Evolutionary conservation across 1,140 invertebrate species (phyloP).

Genomic region (Conopomorpha cramerella): DNA sequence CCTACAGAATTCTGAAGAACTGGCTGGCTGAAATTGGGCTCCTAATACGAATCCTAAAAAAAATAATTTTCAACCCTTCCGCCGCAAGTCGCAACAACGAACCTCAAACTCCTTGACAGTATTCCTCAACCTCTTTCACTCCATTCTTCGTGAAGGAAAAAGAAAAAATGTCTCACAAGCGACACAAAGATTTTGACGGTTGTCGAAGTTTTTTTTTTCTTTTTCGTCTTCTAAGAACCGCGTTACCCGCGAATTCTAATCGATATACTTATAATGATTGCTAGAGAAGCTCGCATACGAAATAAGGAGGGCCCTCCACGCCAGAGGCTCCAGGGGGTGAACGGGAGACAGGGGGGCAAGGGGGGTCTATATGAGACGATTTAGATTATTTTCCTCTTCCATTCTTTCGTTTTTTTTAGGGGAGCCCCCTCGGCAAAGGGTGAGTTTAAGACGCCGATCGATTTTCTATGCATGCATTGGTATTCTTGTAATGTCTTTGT

Average conservation of each 20-base stretch:
- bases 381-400: conserved; percentile 60
- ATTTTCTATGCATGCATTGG: conserved; percentile 58
- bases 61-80: no score
- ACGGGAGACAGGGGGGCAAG: conserved; percentile 17
- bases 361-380: conserved; percentile 57
- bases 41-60: no score
- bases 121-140: no score
- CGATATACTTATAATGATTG: conserved; percentile 59
- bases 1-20: no score
- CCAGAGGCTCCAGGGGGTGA: conserved; percentile 45
- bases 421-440: conserved; percentile 46
- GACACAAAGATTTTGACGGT: no score
- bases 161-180: no score
- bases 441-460: conserved; percentile 60
- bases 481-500: conserved; percentile 58
- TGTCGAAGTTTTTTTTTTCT: no score
- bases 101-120: no score
- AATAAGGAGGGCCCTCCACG: conserved; percentile 55
- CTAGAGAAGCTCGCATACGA: conserved; percentile 57
- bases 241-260: conserved; percentile 27
- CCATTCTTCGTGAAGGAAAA: no score
- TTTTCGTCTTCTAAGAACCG: no score
- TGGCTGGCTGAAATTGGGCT: no score
- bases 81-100: no score
- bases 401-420: conserved; percentile 58